Percentiles rank a stretch among this genome's conserved stretches.
Conservation (phyloP, 2,797 vertebrate genomes). For the Macropodus opercularis region DNA sequence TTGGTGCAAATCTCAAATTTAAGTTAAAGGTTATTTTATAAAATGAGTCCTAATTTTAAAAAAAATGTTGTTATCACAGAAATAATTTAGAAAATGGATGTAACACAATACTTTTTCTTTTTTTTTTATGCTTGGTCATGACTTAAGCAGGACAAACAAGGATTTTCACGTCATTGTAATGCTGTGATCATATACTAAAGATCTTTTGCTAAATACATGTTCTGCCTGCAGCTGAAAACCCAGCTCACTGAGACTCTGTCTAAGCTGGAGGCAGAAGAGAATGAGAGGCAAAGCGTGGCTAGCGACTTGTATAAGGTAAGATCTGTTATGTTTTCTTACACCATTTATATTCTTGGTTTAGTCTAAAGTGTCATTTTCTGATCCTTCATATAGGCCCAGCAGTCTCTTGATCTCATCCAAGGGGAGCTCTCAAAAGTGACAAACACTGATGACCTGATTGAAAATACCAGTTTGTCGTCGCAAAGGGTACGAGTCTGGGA, state of each 20-base stretch:
- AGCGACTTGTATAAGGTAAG: conserved; percentile 84
- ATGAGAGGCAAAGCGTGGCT: conserved; percentile 90
- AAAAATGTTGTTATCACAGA: conserved; percentile 3
- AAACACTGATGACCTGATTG: conserved; percentile 86
- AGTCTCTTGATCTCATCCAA: conserved; percentile 93
- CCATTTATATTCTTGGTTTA: too few species aligned
- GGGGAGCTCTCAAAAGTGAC: conserved; percentile 89
- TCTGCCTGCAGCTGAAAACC: conserved; percentile 89
- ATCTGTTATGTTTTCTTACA: too few species aligned
- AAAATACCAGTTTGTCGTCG: conserved; percentile 88
- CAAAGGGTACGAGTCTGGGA: conserved; percentile 81
- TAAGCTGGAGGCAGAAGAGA: conserved; percentile 90
- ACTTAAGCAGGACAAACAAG: conserved; percentile 11
- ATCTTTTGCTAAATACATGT: conserved; percentile 28
- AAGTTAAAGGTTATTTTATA: not conserved
- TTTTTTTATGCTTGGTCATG: conserved; percentile 36
- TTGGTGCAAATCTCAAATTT: not conserved
- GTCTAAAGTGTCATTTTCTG: not conserved
- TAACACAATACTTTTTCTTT: conserved; percentile 19
- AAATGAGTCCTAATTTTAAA: not conserved
- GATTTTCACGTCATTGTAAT: not conserved
- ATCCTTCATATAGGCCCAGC: conserved; percentile 85
- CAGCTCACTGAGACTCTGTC: conserved; percentile 89
- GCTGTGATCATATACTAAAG: not conserved
- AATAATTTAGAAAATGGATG: not conserved